Base-by-base conservation (phyloP, 1,140 invertebrate species). In the Micrasema longulum region DNA sequence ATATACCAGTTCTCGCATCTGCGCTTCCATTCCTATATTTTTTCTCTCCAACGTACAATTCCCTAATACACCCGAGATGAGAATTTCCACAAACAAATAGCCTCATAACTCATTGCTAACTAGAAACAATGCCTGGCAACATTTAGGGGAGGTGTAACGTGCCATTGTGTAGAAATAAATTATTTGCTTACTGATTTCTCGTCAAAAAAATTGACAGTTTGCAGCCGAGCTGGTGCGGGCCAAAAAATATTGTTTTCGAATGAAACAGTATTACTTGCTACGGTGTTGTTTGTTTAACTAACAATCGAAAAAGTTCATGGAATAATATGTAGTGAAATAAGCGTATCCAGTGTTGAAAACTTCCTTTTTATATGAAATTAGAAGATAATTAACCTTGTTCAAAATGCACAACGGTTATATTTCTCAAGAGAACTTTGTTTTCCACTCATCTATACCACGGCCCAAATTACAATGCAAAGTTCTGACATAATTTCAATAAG, bases 51-150 rank as follows among this genome's bases (percentile, higher is more conserved):
- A 18, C 20, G 55, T 38, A 41, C 16, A 60, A 41, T 41, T 38
- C 18, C 35, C n/a, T 23, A 41, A 20, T 60, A 3, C 36, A 43
- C 52, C 52, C 36, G 55, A 38, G 36, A 11, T 16, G 55, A 20
- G 35, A 9, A 43, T 41, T 38, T 12, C 36, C 36, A 43, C 36
- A 20, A 36, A 43, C 55, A 60, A 60, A 60, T 22, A 60, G 55
- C 35, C 36, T 1, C 55, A 60, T 60, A 38, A 60, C 16, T 60
- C 36, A 4, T 9, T 5, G 35, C 22, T 60, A 60, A 60, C 35
- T 60, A 41, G 6, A 23, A 60, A 60, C 55, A 52, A 5, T 52
- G 20, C 52, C 52, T 36, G 12, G 23, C 11, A 55, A 26, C 14
- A 26, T 55, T 31, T 55, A 55, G 14, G 14, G 14, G 16, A 31